Evolutionary conservation across 2,888 invertebrate genomes (phyloP).

Genomic region (Xestia rhomboidea): DNA sequence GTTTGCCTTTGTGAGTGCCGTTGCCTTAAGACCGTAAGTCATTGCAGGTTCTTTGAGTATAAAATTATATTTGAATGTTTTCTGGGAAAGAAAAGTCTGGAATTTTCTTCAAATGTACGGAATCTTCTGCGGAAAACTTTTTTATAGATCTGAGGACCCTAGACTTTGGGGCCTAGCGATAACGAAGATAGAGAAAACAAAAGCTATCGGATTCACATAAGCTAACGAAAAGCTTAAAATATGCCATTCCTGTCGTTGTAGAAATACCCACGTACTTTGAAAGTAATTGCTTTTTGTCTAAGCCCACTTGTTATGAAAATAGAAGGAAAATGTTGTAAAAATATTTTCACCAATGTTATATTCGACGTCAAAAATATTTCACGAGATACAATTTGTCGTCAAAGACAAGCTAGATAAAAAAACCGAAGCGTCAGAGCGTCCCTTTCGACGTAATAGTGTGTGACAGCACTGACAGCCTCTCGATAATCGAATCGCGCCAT

Average conservation of each 20-base stretch:
- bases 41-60: no score
- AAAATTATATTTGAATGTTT: neutral
- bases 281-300: neutral
- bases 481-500: slow-evolving; percentile 54
- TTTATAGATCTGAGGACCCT: neutral
- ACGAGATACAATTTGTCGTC: neutral
- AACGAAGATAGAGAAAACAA: neutral
- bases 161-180: neutral
- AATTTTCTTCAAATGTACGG: neutral
- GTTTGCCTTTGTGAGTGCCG: no score
- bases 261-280: neutral
- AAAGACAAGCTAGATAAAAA: neutral
- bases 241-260: neutral
- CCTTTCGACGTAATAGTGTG: slow-evolving; percentile 15
- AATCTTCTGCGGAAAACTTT: neutral
- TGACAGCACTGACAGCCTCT: slow-evolving; percentile 26
- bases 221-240: neutral
- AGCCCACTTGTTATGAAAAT: neutral
- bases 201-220: neutral
- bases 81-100: neutral
- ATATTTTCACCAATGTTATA: neutral
- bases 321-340: neutral
- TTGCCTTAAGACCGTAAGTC: no score
- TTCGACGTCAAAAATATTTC: neutral
- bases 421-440: neutral